Evolutionary conservation across 2,797 vertebrate species (phyloP), one percentile per base, ranked within the genome.

Genomic region (Pampus argenteus): DNA sequence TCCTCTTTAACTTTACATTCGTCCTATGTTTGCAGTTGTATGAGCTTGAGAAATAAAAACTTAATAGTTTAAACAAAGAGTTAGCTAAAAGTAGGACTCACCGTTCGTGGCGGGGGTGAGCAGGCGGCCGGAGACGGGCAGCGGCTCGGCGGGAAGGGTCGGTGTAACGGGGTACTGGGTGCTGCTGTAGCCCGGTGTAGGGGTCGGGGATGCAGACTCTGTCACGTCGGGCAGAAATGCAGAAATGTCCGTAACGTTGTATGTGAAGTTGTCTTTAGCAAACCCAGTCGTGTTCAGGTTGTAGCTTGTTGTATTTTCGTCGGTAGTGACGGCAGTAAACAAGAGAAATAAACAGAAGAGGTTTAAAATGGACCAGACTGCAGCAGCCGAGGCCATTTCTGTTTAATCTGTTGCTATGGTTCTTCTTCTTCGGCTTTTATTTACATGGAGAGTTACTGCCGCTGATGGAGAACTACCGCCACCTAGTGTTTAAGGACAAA

Each of bases 351-450:
- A 45, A 56, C 5, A 10, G 1, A 83, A 10, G 1, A 83, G 2
- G 0, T 4, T 4, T 6, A 10, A 23, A 9, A 1, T 3, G 2
- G 1, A 14, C 3, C 23, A 25, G 0, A 34, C 1, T 6, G 2
- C 10, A 5, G 3, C 6, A 1, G 0, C 1, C 0, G 13, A 59
- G 0, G 42, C 18, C 25, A 91, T 91, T 0, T 81, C 83, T 86
- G 81, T 89, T 80, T 60, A 1, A 20, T 0, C 50, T 2, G 90
- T 90, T 89, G 77, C 85, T 85, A 90, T 85, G 85, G 82, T 51
- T 29, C 9, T 51, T 71, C 22, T 72, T 86, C 79, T 79, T 70
- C 17, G 29, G 4, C 38, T 9, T 10, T 0, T 7, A 0, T 20
- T 23, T 7, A 1, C 0, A 7, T 45, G 2, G 9, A 5, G 6